A percentile compares a stretch with the other conserved stretches of the same genome.
Conservation (phyloP, 2,797 vertebrate genomes). For the Anomalospiza imberbis region DNA sequence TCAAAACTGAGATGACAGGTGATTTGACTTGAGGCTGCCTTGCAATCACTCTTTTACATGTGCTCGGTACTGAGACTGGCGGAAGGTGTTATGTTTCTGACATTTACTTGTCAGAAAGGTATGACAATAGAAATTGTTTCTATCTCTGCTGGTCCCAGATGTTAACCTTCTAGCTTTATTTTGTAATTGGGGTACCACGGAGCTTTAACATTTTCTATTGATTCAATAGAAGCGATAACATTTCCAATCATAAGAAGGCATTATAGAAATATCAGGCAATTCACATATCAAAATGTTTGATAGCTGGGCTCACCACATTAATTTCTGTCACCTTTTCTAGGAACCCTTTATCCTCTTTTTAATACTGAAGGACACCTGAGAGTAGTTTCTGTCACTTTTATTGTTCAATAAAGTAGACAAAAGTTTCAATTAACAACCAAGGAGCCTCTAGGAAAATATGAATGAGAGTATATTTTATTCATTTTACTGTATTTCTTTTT, state of each 20-base stretch:
- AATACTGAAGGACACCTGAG: conserved; percentile 80
- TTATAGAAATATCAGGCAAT: conserved; percentile 83
- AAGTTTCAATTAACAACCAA: conserved; percentile 81
- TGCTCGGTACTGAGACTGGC: conserved; percentile 69
- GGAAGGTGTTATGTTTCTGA: conserved; percentile 78
- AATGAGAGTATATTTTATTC: conserved; percentile 77
- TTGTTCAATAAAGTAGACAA: conserved; percentile 82
- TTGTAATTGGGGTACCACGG: conserved; percentile 80
- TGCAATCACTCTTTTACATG: conserved; percentile 89
- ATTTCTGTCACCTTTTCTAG: conserved; percentile 79
- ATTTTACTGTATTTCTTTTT: conserved; percentile 77
- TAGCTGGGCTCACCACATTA: conserved; percentile 77
- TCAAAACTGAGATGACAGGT: conserved; percentile 91
- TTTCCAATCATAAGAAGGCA: conserved; percentile 82
- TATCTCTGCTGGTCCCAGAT: conserved; percentile 77
- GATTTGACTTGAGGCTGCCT: conserved; percentile 92
- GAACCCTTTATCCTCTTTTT: conserved; percentile 77
- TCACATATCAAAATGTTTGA: conserved; percentile 84
- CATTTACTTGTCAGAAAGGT: conserved; percentile 81
- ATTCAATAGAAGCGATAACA: conserved; percentile 82
- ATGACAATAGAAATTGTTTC: conserved; percentile 82
- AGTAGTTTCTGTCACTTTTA: conserved; percentile 81
- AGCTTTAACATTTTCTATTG: conserved; percentile 82
- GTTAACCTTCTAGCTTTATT: conserved; percentile 82
- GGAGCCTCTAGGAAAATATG: conserved; percentile 73